Evolutionary conservation across 2,888 invertebrate genomes (phyloP), one percentile per base, ranked within the genome.

Genomic region (Sclerodermus sp.): DNA sequence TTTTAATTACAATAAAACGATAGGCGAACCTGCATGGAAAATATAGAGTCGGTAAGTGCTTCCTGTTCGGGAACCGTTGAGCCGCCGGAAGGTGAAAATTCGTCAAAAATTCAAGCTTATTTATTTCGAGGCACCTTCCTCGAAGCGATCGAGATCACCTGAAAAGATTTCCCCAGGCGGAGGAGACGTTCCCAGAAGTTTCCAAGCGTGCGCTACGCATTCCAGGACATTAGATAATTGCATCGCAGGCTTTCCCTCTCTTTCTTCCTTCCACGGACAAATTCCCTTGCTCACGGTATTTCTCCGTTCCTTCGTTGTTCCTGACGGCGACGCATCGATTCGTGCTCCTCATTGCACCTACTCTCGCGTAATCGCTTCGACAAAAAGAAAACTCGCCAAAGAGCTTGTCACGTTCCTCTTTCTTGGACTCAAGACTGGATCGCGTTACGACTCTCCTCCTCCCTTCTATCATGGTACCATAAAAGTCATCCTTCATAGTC

Each of bases 111-210:
- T 9, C 23, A 29, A 13, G 14, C 16, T 30, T 39, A 23, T 30
- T 2, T 37, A 30, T 30, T 29, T 38, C 17, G 15, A 36, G 2
- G 29, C 14, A n/a, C 14, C 50, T 50, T 55, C 49, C 47, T 50
- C 41, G 51, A 53, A 49, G 55, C 57, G 51, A 48, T 45, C 49
- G 40, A 43, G 45, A 49, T 46, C 38, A 41, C 43, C 3, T 43
- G 32, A 39, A 45, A 44, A 45, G 44, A 9, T 51, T 41, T 49
- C 43, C 46, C 37, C 51, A 45, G 49, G 49, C 54, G 53, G 60
- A 60, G 53, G 57, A 66, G 53, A 58, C 53, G 47, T 58, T 61
- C 58, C 53, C 51, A 58, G 53, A 58, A 57, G 49, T 39, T 23
- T 12, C 45, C 29, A 17, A 13, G 31, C 40, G 37, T 34, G 29